A percentile compares a stretch with the other conserved stretches of the same genome.
These are phyloP conservation scores for Cephalotes varians DNA, from an alignment of 2,888 invertebrate genomes.

Conservation along the genomic window DNA sequence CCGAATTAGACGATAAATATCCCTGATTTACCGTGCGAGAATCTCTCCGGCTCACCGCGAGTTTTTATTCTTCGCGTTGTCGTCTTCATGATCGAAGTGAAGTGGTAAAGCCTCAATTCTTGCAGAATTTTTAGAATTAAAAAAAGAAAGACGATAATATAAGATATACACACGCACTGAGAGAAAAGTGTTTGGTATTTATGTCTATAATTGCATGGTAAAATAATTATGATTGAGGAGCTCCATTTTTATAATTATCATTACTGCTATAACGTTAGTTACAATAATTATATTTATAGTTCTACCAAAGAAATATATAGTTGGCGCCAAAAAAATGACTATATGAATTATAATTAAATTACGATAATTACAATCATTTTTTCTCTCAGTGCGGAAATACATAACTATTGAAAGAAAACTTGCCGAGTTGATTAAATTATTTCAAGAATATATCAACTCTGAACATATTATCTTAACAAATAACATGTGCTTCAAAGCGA, in stretches of 20 bases:
- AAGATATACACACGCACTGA: neutral
- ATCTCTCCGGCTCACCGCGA: slow-evolving; percentile 29
- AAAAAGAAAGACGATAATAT: neutral
- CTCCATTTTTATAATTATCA: no score
- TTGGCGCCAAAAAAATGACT: no score
- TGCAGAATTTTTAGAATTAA: neutral
- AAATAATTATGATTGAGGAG: no score
- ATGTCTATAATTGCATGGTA: no score
- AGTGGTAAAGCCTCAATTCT: neutral
- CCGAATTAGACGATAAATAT: slow-evolving; percentile 80
- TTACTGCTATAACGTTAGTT: no score
- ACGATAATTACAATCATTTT: no score
- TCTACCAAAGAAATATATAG: no score
- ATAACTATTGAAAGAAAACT: neutral
- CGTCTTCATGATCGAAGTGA: neutral
- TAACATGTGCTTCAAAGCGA: neutral
- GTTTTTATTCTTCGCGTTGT: slow-evolving; percentile 16
- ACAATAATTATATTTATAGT: no score
- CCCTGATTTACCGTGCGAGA: slow-evolving; percentile 74
- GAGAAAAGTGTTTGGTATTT: no score
- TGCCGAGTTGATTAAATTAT: neutral
- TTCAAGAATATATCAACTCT: neutral
- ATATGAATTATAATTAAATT: no score
- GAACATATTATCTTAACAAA: neutral
- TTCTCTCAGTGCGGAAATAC: no score